These are phyloP conservation scores for Trachelus stipa DNA, from an alignment of 2,888 invertebrate genomes.

Conservation along the genomic window DNA sequence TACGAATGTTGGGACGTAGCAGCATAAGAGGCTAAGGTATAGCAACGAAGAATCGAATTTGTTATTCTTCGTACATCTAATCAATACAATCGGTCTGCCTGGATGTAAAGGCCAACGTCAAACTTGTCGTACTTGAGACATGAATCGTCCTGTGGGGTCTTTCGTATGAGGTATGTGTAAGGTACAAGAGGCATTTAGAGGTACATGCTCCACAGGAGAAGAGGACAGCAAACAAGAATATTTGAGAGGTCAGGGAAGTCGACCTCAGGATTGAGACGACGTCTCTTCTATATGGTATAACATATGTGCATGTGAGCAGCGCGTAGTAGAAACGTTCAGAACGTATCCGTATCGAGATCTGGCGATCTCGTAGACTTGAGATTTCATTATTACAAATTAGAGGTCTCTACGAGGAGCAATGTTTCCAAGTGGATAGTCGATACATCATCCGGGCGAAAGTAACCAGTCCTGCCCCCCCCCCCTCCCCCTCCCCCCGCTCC, in stretches of 20 bases:
- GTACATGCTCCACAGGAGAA: neutral
- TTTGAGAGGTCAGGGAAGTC: neutral
- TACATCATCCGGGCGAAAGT: conserved; percentile 12
- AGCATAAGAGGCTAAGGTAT: neutral
- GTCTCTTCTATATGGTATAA: neutral
- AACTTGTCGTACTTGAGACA: neutral
- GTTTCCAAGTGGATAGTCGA: conserved; percentile 3
- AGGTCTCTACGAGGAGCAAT: conserved; percentile 9
- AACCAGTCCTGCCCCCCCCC: neutral
- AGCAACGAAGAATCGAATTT: neutral
- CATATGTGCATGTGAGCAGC: neutral
- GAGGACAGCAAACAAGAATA: neutral
- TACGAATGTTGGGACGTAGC: neutral
- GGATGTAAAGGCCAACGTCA: neutral
- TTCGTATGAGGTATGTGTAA: neutral
- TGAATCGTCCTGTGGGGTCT: neutral
- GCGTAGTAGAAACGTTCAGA: neutral
- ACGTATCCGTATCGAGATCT: neutral
- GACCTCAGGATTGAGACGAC: neutral
- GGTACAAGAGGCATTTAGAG: neutral
- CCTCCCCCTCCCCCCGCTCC: neutral
- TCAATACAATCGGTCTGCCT: neutral
- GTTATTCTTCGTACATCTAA: neutral
- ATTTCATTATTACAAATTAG: conserved; percentile 22
- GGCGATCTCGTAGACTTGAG: conserved; percentile 11